Conservation (phyloP, 1,140 invertebrate genomes). For the Diabrotica virgifera region DNA sequence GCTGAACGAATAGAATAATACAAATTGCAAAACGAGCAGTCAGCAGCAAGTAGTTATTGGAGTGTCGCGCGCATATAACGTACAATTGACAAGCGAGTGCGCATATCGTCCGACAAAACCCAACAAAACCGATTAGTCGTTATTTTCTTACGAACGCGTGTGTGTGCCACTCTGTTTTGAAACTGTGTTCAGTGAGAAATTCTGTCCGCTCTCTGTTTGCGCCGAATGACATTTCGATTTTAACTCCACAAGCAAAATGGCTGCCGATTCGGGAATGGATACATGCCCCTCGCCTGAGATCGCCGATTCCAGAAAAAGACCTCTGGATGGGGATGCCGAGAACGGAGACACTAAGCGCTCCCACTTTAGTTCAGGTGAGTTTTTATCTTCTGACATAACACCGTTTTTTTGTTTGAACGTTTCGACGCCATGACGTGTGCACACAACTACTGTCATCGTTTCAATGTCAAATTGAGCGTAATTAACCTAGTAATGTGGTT, state of each 20-base stretch:
- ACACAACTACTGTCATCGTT: constrained; percentile 7
- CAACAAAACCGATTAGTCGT: not conserved
- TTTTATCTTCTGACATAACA: constrained; percentile 1
- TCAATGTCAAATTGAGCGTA: constrained; percentile 15
- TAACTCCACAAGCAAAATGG: constrained; percentile 54
- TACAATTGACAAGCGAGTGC: not conserved
- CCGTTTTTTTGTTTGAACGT: constrained; percentile 14
- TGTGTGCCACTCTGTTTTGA: not conserved
- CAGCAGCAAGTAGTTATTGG: not conserved
- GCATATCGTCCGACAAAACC: not conserved
- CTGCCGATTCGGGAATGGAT: constrained; percentile 78
- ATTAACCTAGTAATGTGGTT: constrained; percentile 14
- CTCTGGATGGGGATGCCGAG: constrained; percentile 79
- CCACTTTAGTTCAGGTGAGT: constrained; percentile 81
- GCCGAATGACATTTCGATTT: constrained; percentile 2
- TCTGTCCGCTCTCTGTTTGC: not conserved
- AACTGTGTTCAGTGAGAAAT: not conserved
- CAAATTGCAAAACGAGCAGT: not conserved
- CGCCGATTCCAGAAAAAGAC: constrained; percentile 80
- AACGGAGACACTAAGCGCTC: constrained; percentile 85
- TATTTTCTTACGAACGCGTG: not conserved
- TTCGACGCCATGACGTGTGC: constrained; percentile 9
- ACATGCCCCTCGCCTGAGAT: constrained; percentile 78
- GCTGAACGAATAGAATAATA: too few species aligned
- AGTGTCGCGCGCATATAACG: not conserved